Evolutionary conservation across 2,797 vertebrate species (phyloP), one percentile per base, ranked within the genome.

Genomic region (Alosa sapidissima): DNA sequence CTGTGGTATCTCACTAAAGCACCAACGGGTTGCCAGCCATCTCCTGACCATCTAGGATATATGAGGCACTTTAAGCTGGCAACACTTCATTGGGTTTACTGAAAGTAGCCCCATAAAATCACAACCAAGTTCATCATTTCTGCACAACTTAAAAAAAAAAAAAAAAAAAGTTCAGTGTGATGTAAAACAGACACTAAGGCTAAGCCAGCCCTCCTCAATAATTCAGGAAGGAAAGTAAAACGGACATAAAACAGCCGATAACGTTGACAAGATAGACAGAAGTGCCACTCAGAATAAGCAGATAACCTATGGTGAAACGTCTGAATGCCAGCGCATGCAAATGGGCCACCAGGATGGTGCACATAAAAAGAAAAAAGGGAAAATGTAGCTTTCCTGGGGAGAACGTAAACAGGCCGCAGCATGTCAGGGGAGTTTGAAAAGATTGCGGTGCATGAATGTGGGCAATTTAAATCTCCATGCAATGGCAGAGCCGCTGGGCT

Each of bases 251-350:
- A 41, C 19, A 7, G 19, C 54, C 19, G 54, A 55, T 21, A 41
- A 41, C 72, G 68, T 19, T 55, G 54, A 55, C 54, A 55, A 55
- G 58, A 5, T 9, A 62, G 58, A 62, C 58, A 24, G 58, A 62
- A 24, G n/a, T 62, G 58, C 58, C 58, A 62, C 6, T 62, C 58
- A 62, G 60, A 78, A 13, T 36, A 78, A 16, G 16, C 3, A 75
- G 33, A 78, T 45, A 78, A 19, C 72, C 72, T 36, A 47, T 41
- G 45, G 72, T 5, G 21, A 78, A 21, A 6, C 14, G 0, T 3
- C 36, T 47, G 72, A 78, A 78, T 78, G 72, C 72, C 72, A 78
- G 36, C 72, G 36, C 47, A 78, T 78, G 72, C 72, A 78, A 78
- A 78, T 78, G 28, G 16, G 6, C 36, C 19, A 7, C 6, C 10